phyloP scores from a whole-genome alignment of 1,140 invertebrate genomes.

The Dryas iulia region DNA sequence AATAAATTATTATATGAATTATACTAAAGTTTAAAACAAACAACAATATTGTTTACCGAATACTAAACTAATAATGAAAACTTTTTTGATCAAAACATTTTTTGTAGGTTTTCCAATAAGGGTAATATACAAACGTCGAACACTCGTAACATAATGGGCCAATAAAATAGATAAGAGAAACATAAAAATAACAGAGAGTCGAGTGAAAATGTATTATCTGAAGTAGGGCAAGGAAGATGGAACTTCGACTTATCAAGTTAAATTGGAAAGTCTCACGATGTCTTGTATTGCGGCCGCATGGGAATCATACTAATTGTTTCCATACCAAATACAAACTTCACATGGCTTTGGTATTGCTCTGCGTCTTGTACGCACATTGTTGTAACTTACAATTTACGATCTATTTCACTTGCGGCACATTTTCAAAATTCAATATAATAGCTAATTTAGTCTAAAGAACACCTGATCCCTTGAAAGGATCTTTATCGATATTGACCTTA shows the following conservation, averaged over 20 bases:
- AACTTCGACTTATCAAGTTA: conserved; percentile 39
- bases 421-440: conserved; percentile 16
- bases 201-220: conserved; percentile 32
- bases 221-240: conserved; percentile 25
- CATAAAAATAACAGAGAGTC: conserved; percentile 40
- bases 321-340: conserved; percentile 41
- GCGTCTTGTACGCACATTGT: conserved; percentile 28
- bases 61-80: neutral
- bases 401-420: neutral
- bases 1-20: neutral
- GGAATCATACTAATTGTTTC: conserved; percentile 52
- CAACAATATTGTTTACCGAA: neutral
- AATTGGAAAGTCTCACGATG: conserved; percentile 42
- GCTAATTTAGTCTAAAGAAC: conserved; percentile 18
- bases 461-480: conserved; percentile 25
- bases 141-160: conserved; percentile 39
- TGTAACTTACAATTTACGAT: conserved; percentile 23
- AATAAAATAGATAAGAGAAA: conserved; percentile 49
- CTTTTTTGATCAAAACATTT: conserved; percentile 8
- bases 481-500: conserved; percentile 46
- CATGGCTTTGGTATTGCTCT: conserved; percentile 49
- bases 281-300: conserved; percentile 38
- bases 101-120: conserved; percentile 4
- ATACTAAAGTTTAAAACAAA: neutral
- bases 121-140: conserved; percentile 28